A percentile compares a stretch with the other conserved stretches of the same genome.
phyloP scores from a whole-genome alignment of 1,140 invertebrate genomes.

The Dendrolimus punctatus region DNA sequence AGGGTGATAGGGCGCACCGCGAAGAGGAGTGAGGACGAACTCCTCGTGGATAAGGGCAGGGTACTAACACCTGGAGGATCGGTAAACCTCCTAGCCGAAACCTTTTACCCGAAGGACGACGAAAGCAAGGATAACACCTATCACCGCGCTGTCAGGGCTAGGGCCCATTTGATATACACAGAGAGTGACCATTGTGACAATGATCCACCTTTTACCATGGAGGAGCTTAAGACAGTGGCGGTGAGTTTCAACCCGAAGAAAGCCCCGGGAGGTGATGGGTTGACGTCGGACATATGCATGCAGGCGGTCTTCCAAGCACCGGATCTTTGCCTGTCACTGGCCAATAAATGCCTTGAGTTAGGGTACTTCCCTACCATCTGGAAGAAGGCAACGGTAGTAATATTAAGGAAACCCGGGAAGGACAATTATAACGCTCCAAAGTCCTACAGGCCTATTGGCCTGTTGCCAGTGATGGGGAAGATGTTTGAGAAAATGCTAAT shows the following conservation, averaged over 20 bases:
- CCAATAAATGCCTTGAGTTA: slow-evolving; percentile 9
- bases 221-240: slow-evolving; percentile 6
- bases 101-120: slow-evolving; percentile 14
- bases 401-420: slow-evolving; percentile 7
- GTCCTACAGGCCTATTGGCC: slow-evolving; percentile 5
- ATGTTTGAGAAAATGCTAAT: slow-evolving; percentile 8
- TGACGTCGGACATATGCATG: slow-evolving; percentile 13
- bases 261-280: slow-evolving; percentile 20
- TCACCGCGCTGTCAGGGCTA: neutral
- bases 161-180: neutral
- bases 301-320: neutral
- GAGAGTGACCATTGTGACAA: neutral
- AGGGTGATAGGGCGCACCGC: slow-evolving; percentile 8
- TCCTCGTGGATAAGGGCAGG: slow-evolving; percentile 1
- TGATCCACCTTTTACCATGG: slow-evolving; percentile 11
- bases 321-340: slow-evolving; percentile 1
- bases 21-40: slow-evolving; percentile 9
- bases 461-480: slow-evolving; percentile 9
- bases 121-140: slow-evolving; percentile 2
- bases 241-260: slow-evolving; percentile 18
- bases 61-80: slow-evolving; percentile 5
- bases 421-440: slow-evolving; percentile 1
- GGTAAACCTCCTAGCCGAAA: slow-evolving; percentile 7
- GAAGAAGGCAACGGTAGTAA: slow-evolving; percentile 8
- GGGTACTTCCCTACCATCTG: slow-evolving; percentile 7